Conservation (phyloP, 2,797 vertebrate genomes). For the Lindbergichthys nudifrons region DNA sequence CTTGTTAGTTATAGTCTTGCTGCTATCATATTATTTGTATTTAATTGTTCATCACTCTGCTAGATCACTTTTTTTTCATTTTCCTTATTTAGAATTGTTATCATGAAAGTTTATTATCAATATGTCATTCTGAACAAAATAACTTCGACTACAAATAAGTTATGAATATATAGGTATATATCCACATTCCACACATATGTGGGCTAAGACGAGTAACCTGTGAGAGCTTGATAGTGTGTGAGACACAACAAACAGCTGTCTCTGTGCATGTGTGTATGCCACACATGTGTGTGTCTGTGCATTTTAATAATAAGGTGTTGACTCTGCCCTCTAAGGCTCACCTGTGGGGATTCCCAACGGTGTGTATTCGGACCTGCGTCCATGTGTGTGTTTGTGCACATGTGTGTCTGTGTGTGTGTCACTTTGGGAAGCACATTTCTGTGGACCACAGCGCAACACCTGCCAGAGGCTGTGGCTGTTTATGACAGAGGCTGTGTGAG, state of each 20-base stretch:
- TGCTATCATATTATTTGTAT: background rate
- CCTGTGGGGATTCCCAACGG: constrained; percentile 77
- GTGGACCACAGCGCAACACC: constrained; percentile 89
- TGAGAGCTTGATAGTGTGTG: constrained; percentile 41
- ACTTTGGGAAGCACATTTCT: constrained; percentile 76
- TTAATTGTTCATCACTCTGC: background rate
- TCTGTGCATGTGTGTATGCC: constrained; percentile 45
- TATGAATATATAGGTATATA: background rate
- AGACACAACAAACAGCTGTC: constrained; percentile 73
- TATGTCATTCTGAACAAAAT: too few relatives aligned
- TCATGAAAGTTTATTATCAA: background rate
- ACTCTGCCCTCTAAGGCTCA: constrained; percentile 77
- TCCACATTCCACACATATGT: background rate
- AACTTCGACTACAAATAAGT: too few relatives aligned
- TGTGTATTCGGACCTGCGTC: constrained; percentile 47
- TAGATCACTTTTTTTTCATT: background rate
- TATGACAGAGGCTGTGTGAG: constrained; percentile 83
- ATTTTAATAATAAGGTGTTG: constrained; percentile 83
- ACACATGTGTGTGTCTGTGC: constrained; percentile 59
- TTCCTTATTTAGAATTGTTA: background rate
- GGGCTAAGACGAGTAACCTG: constrained; percentile 7
- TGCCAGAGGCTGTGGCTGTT: constrained; percentile 91
- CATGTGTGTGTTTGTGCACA: constrained; percentile 15
- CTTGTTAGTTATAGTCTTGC: background rate
- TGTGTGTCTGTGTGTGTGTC: constrained; percentile 59